Evolutionary conservation across 2,113 vertebrate genomes (phyloP).

Genomic region (Varanus komodoensis): DNA sequence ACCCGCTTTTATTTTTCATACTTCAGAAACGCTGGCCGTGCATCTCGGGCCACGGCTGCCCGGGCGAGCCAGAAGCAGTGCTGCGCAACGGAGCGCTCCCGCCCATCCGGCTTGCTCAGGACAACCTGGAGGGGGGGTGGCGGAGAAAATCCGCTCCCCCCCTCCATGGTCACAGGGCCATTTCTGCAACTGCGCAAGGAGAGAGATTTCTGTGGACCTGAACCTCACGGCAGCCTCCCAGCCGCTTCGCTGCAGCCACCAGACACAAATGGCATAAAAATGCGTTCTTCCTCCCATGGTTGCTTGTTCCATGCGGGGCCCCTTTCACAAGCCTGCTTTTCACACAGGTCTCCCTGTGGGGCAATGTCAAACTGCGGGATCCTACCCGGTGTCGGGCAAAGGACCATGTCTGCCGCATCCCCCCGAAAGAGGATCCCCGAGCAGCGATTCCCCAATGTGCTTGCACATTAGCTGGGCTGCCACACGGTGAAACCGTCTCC

Average conservation of each 20-base stretch:
- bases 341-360: no score
- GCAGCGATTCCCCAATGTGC: background rate
- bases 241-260: background rate
- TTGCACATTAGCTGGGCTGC: slow-evolving; percentile 24
- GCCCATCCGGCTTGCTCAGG: background rate
- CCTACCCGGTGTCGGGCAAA: background rate
- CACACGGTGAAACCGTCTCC: background rate
- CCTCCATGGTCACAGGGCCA: no score
- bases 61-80: background rate
- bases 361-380: background rate
- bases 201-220: background rate
- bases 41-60: slow-evolving; percentile 55
- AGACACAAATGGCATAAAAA: no score
- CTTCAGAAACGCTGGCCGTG: slow-evolving; percentile 67
- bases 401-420: accelerated
- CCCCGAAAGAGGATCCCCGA: background rate
- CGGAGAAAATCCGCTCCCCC: background rate
- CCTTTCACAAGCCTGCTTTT: background rate
- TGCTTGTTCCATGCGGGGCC: background rate
- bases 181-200: background rate
- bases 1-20: slow-evolving; percentile 73
- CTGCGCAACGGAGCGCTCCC: background rate
- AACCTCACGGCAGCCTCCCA: background rate
- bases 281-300: no score
- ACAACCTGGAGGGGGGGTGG: no score